A percentile compares a stretch with the other conserved stretches of the same genome.
These are phyloP conservation scores for Myiothlypis chrysogaster DNA, from an alignment of 2,797 vertebrate species.

Conservation along the genomic window DNA sequence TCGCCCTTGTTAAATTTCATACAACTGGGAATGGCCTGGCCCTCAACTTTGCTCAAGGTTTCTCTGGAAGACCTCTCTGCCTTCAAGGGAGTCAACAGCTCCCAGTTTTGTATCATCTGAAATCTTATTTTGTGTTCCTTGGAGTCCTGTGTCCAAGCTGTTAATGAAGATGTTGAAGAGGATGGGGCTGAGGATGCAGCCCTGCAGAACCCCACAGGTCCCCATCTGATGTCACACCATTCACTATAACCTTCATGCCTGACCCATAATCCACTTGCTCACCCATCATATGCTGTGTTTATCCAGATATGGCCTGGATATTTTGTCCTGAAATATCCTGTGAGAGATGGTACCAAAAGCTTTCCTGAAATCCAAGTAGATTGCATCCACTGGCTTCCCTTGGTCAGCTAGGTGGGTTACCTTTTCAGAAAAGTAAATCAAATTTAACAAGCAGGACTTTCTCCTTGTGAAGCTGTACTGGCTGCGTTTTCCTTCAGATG, in stretches of 20 bases:
- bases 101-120: background rate
- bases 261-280: background rate
- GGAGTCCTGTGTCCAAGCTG: accelerated
- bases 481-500: background rate
- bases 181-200: accelerated
- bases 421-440: background rate
- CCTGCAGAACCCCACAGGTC: background rate
- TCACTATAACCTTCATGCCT: accelerated
- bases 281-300: background rate
- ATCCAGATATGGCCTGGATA: background rate
- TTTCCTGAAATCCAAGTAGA: background rate
- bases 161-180: background rate
- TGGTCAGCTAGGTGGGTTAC: background rate
- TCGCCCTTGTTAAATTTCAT: background rate
- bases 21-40: accelerated
- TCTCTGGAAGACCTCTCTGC: background rate
- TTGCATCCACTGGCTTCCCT: background rate
- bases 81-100: background rate
- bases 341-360: background rate
- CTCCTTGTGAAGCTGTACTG: background rate
- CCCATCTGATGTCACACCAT: accelerated
- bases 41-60: accelerated
- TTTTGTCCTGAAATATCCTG: background rate
- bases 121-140: background rate
- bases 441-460: background rate